Conservation (phyloP, 1,140 invertebrate species). For the Paraescarpia echinospica region DNA sequence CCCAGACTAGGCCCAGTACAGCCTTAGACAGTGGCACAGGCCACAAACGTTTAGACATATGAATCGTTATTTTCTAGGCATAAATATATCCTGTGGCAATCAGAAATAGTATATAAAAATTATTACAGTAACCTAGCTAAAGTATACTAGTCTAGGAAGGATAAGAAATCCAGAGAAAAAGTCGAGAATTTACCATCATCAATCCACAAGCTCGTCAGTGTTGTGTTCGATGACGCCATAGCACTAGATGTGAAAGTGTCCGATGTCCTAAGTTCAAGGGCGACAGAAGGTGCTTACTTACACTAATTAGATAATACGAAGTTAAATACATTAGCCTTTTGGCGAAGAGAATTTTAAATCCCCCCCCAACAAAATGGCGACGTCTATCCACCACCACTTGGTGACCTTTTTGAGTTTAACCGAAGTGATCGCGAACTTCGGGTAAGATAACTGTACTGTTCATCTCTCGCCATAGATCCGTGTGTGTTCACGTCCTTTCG, state of each 20-base stretch:
- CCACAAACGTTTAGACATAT: not conserved
- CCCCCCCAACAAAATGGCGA: constrained; percentile 2
- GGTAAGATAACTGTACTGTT: not conserved
- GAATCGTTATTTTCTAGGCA: not conserved
- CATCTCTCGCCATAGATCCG: not conserved
- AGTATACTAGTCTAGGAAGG: not conserved
- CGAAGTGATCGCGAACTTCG: not conserved
- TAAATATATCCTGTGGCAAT: not conserved
- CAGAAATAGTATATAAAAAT: not conserved
- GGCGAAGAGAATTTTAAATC: not conserved
- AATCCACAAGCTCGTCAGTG: not conserved
- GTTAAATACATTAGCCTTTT: constrained; percentile 6
- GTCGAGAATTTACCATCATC: not conserved
- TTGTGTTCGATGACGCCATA: not conserved
- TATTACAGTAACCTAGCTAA: not conserved
- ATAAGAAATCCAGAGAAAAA: not conserved
- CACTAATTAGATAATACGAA: not conserved
- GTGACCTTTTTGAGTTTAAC: not conserved
- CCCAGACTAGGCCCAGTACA: too few species aligned
- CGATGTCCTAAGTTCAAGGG: not conserved
- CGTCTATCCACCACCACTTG: not conserved
- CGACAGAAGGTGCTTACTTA: not conserved
- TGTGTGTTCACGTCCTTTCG: not conserved
- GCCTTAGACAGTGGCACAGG: too few species aligned
- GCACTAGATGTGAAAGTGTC: not conserved